Percentiles rank a stretch among this genome's conserved stretches.
phyloP scores from a whole-genome alignment of 1,140 invertebrate genomes.

The Hesperophylax magnus region DNA sequence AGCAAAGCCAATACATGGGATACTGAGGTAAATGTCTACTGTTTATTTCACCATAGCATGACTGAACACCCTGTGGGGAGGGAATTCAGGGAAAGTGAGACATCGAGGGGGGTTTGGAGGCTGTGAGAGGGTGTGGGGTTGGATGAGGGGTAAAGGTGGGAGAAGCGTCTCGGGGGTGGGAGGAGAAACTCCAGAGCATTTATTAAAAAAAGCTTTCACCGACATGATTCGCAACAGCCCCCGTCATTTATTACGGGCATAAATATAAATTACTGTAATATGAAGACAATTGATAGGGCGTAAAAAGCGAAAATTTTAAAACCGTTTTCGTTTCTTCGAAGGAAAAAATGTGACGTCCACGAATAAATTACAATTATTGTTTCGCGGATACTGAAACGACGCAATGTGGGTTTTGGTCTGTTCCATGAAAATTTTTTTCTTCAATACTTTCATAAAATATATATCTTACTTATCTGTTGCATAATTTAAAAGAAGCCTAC shows the following conservation, averaged over 20 bases:
- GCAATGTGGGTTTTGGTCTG: too few relatives aligned
- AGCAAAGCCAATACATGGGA: too few relatives aligned
- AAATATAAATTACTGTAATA: conserved; percentile 40
- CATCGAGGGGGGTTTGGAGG: neutral
- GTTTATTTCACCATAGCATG: too few relatives aligned
- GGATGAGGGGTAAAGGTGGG: neutral
- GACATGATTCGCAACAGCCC: conserved; percentile 39
- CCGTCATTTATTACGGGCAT: conserved; percentile 36
- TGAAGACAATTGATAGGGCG: conserved; percentile 38
- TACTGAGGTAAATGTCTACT: too few relatives aligned
- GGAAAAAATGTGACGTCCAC: neutral
- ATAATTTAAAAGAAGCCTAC: too few relatives aligned
- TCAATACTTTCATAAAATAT: too few relatives aligned
- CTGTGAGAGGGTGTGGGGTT: neutral
- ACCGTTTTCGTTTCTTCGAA: neutral
- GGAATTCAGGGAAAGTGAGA: conserved; percentile 18
- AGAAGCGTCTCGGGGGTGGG: neutral
- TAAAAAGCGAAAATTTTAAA: conserved; percentile 31
- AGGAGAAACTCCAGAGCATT: conserved; percentile 17
- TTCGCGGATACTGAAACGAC: too few relatives aligned
- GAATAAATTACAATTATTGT: too few relatives aligned
- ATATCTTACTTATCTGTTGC: too few relatives aligned
- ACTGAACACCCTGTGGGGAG: neutral
- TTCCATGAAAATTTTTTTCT: too few relatives aligned
- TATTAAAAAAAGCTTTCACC: conserved; percentile 44